Base-by-base conservation (phyloP, 2,888 invertebrate species). In the Tipula lateralis region DNA sequence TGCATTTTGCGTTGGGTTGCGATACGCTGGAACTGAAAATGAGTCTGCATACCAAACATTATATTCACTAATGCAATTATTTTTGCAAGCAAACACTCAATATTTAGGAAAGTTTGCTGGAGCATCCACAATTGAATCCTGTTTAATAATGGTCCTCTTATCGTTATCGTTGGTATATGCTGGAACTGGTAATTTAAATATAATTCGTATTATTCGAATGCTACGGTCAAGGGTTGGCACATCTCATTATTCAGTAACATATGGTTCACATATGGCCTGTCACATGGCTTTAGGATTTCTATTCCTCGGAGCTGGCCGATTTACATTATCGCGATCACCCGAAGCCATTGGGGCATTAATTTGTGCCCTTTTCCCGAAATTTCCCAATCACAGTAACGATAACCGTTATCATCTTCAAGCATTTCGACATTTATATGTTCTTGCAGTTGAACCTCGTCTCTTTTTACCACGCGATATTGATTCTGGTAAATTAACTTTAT, bases 351-450 rank as follows among this genome's bases (percentile, higher is more conserved):
- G 98, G 0, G 96, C 97, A 0, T 91, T 99, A 85, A 91, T 99
- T 80, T 96, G 97, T 87, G 96, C 99, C 0, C 95, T 99, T 89
- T 99, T 97, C 90, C 99, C 99, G 0, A 97, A 98, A 89, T 99
- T 97, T 90, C 98, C 99, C 19, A 97, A 96, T 0, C 97, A 98
- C 88, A 97, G 97, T 87, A 97, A 96, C 88, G 99, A 99, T 88
- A 99, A 99, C 89, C 94, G 97, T 87, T 98, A 98, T 89, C 99
- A 99, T 89, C 91, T 99, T 85, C 99, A 99, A 92, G 99, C 99
- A 0, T 95, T 99, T 88, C 92, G 99, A 0, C 99, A 99, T 90
- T 91, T 99, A 29, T 99, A 99, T 90, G 98, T 98, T 0, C 89
- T 99, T 86, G 99, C 99, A 0, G 95, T 96, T 0, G 97, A 99